A percentile compares a stretch with the other conserved stretches of the same genome.
These are phyloP conservation scores for Rhabdophis nuchalis DNA, from an alignment of 2,797 vertebrate genomes.

Conservation along the genomic window DNA sequence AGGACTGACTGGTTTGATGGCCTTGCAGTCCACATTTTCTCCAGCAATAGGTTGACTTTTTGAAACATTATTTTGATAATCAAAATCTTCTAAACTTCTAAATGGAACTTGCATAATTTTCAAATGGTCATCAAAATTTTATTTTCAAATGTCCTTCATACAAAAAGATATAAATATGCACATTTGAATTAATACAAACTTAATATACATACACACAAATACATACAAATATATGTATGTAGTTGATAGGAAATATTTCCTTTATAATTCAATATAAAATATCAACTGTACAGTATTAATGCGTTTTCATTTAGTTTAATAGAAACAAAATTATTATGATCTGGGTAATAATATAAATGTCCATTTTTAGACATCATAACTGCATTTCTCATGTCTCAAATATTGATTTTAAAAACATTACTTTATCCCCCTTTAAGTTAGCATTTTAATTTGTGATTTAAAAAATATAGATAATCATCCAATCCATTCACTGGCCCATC, in stretches of 20 bases:
- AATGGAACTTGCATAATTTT: not conserved
- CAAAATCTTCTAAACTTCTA: not conserved
- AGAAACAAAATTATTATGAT: not conserved
- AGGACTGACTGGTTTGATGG: no score
- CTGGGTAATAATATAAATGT: not conserved
- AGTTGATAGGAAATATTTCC: not conserved
- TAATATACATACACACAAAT: no score
- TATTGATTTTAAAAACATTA: not conserved
- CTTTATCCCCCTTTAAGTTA: not conserved
- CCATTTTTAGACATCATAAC: not conserved
- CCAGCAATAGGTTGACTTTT: not conserved
- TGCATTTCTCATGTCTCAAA: not conserved
- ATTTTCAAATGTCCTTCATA: not conserved
- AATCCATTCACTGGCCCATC: not conserved
- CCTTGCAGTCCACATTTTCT: no score
- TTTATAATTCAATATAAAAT: not conserved
- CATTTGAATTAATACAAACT: not conserved
- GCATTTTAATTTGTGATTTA: not conserved
- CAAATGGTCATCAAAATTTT: not conserved
- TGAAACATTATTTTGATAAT: not conserved
- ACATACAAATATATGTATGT: not conserved
- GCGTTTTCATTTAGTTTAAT: not conserved
- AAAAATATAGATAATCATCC: not conserved
- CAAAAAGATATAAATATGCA: not conserved
- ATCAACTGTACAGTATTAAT: not conserved